A percentile compares a stretch with the other conserved stretches of the same genome.
phyloP scores from a whole-genome alignment of 2,797 vertebrate genomes.

The Xiphophorus birchmanni region DNA sequence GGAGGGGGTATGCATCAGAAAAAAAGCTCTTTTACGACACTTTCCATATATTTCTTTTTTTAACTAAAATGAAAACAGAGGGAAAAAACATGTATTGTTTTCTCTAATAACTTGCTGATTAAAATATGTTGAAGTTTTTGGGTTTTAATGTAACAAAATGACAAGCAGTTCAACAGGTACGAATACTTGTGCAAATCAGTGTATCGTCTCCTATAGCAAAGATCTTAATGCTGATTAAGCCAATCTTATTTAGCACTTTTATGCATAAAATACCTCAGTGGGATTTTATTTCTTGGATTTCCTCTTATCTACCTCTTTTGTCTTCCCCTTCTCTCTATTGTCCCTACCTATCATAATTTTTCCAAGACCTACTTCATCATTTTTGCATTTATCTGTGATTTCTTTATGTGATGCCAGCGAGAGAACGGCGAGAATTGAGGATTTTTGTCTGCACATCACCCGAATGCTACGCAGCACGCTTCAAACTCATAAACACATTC shows the following conservation, averaged over 20 bases:
- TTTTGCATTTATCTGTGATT: constrained; percentile 31
- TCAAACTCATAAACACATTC: constrained; percentile 4
- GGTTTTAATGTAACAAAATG: neutral
- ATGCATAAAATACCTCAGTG: constrained; percentile 38
- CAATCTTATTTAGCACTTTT: constrained; percentile 53
- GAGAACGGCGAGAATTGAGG: constrained; percentile 39
- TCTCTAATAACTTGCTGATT: neutral
- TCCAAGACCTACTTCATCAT: constrained; percentile 49
- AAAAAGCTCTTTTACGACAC: too few species aligned
- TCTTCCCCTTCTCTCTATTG: constrained; percentile 6
- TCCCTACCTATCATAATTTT: constrained; percentile 31
- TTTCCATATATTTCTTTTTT: neutral
- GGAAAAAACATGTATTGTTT: neutral
- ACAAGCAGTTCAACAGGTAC: neutral
- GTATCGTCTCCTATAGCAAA: constrained; percentile 1
- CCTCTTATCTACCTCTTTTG: constrained; percentile 7
- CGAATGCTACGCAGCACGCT: constrained; percentile 1
- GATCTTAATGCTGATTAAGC: constrained; percentile 56
- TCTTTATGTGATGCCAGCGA: constrained; percentile 27
- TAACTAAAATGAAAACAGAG: neutral
- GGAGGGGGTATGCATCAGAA: too few species aligned
- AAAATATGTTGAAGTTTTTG: neutral
- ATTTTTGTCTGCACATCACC: constrained; percentile 27
- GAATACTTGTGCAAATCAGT: neutral
- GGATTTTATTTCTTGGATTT: constrained; percentile 19